Conservation (phyloP, 2,113 vertebrate species). For the Ciconia boyciana region DNA sequence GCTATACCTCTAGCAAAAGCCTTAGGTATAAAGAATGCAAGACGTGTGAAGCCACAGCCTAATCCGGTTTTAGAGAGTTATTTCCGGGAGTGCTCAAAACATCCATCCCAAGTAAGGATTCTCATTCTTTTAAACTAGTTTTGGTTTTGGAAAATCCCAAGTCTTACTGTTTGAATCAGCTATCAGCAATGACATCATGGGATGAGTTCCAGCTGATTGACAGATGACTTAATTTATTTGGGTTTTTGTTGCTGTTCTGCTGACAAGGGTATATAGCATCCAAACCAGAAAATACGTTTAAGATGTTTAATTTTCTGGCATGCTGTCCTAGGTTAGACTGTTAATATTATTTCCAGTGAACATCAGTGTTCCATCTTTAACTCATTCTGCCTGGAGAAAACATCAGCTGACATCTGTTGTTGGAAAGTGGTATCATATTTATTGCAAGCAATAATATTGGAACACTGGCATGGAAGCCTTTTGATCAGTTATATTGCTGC, state of each 20-base stretch:
- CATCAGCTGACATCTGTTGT: conserved; percentile 20
- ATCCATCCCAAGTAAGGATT: conserved; percentile 82
- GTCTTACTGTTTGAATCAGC: conserved; percentile 40
- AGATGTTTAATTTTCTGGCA: conserved; percentile 35
- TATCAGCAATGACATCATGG: conserved; percentile 14
- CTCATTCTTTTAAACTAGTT: neutral
- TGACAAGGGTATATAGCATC: conserved; percentile 15
- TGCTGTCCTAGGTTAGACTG: neutral
- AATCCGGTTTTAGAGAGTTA: conserved; percentile 81
- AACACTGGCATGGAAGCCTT: neutral
- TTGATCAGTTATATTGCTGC: neutral
- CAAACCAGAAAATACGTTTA: conserved; percentile 14
- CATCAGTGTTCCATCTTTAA: conserved; percentile 32
- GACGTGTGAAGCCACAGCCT: conserved; percentile 68
- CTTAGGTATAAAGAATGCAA: conserved; percentile 77
- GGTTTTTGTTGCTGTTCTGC: conserved; percentile 29
- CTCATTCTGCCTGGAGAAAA: conserved; percentile 10
- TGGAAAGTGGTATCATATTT: neutral
- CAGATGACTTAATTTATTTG: conserved; percentile 51
- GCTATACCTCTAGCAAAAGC: conserved; percentile 80
- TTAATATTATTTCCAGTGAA: conserved; percentile 1
- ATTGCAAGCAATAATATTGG: neutral
- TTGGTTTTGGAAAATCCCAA: neutral
- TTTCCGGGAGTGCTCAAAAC: conserved; percentile 74
- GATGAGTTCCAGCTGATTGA: conserved; percentile 44